Base-by-base conservation (phyloP, 2,888 invertebrate species). In the Chymomyza fuscimana region DNA sequence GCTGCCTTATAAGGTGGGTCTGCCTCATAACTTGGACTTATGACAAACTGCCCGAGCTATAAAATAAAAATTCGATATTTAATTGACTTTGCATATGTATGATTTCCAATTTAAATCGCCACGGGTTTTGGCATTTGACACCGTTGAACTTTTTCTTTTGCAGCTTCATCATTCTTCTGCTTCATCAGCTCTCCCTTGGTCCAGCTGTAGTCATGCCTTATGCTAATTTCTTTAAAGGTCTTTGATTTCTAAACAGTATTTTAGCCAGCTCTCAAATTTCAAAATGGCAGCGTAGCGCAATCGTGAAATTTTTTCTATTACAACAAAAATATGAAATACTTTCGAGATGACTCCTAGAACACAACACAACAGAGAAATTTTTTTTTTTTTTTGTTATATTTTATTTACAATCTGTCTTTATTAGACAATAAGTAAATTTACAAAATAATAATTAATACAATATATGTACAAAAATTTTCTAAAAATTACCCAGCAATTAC, bases 201-300 rank as follows among this genome's bases (percentile, higher is more conserved):
- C 67, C 46, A 76, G 40, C 65, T 59, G 7, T 32, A 2, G 12
- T 46, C 61, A 69, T 70, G 68, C 54, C 71, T 76, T 78, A 78
- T 78, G 78, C 76, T 69, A 78, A 78, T 78, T 72, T 65, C 68
- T 46, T 73, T 61, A 65, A 73, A 73, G 75, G 75, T 78, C 73
- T 76, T 46, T 46, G 40, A 46, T 46, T 46, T 46, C 40, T 46
- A 32, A 32, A 32, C 2, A 10, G 40, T 12, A 10, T 12, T 46
- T 4, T 46, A 3, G 32, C 32, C 1, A 46, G 40, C 40, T 0
- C 40, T 46, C 0, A 46, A 46, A 7, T 12, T 46, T 46, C 7
- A 36, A 36, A 36, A 36, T 36, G 36, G 36, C 36, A 5, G 36
- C 36, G 4, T 25, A 36, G 9, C 12, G 12, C 40, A 46, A 12